These are phyloP conservation scores for Rhopilema esculentum DNA, from an alignment of 30 jellyfish, hydroid and myxozoan genomes.

Conservation along the genomic window DNA sequence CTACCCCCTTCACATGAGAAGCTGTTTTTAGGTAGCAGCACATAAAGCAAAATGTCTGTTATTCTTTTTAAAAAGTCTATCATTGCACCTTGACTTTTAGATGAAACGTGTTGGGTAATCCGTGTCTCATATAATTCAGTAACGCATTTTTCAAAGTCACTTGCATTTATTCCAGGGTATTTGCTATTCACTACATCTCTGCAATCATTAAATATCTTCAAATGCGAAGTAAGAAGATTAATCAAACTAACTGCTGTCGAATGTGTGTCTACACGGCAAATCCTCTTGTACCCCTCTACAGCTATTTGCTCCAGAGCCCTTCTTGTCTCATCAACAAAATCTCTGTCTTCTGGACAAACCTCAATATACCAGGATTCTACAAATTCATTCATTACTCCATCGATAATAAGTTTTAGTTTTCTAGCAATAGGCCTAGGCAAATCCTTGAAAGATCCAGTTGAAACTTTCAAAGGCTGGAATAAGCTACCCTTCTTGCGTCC, in stretches of 20 bases:
- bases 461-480: background rate
- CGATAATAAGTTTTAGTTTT: slow-evolving; percentile 61
- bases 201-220: slow-evolving; percentile 85
- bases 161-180: slow-evolving; percentile 82
- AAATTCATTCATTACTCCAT: slow-evolving; percentile 80
- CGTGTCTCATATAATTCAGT: slow-evolving; percentile 90
- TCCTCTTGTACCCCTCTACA: slow-evolving; percentile 62
- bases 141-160: slow-evolving; percentile 82
- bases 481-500: background rate
- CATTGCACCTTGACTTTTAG: slow-evolving; percentile 84
- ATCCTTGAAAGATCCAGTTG: slow-evolving; percentile 38
- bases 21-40: slow-evolving; percentile 69
- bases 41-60: slow-evolving; percentile 79
- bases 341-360: slow-evolving; percentile 86
- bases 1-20: slow-evolving; percentile 96
- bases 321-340: slow-evolving; percentile 77
- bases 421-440: slow-evolving; percentile 95
- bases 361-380: slow-evolving; percentile 83
- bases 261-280: slow-evolving; percentile 68
- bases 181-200: slow-evolving; percentile 80
- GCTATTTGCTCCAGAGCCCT: slow-evolving; percentile 73
- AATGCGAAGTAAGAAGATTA: slow-evolving; percentile 76
- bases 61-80: slow-evolving; percentile 78
- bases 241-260: slow-evolving; percentile 69
- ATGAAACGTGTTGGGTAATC: slow-evolving; percentile 69